These are phyloP conservation scores for Helicoverpa assulta DNA, from an alignment of 2,888 invertebrate genomes.

Conservation along the genomic window DNA sequence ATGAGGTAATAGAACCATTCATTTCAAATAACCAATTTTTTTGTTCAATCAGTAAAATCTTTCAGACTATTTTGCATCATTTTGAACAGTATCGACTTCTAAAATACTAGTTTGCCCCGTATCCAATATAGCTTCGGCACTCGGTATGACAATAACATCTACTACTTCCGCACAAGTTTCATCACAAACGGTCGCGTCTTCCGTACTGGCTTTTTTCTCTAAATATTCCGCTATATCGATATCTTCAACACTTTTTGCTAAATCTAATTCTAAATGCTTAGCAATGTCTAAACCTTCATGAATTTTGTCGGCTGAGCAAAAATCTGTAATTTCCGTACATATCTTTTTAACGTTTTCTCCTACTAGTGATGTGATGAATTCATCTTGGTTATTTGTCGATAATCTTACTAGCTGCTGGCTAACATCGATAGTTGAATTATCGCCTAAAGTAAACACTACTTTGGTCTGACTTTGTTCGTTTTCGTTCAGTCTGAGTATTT, in stretches of 20 bases:
- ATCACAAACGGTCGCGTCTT: constrained; percentile 68
- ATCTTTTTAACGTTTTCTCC: constrained; percentile 80
- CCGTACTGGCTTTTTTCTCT: constrained; percentile 64
- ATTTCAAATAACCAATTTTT: not conserved
- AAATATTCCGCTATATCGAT: constrained; percentile 64
- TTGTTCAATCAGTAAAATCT: constrained; percentile 46
- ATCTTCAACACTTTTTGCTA: constrained; percentile 33
- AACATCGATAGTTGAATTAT: constrained; percentile 64
- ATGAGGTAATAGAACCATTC: not conserved
- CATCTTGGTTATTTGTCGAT: constrained; percentile 83
- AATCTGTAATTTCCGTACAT: constrained; percentile 82
- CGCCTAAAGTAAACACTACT: constrained; percentile 84
- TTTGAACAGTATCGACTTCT: constrained; percentile 41
- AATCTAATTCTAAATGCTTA: constrained; percentile 66
- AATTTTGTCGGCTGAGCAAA: constrained; percentile 70
- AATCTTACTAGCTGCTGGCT: constrained; percentile 77
- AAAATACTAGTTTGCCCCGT: constrained; percentile 67
- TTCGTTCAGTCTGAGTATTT: constrained; percentile 74
- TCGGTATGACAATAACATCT: constrained; percentile 84
- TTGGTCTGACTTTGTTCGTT: constrained; percentile 62
- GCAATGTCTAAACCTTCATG: constrained; percentile 74
- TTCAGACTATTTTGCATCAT: constrained; percentile 35
- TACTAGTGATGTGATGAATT: constrained; percentile 63
- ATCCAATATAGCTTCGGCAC: constrained; percentile 84
- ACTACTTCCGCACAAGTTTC: constrained; percentile 77